A percentile compares a stretch with the other conserved stretches of the same genome.
phyloP scores from a whole-genome alignment of 2,113 vertebrate genomes.

The Siniperca chuatsi region DNA sequence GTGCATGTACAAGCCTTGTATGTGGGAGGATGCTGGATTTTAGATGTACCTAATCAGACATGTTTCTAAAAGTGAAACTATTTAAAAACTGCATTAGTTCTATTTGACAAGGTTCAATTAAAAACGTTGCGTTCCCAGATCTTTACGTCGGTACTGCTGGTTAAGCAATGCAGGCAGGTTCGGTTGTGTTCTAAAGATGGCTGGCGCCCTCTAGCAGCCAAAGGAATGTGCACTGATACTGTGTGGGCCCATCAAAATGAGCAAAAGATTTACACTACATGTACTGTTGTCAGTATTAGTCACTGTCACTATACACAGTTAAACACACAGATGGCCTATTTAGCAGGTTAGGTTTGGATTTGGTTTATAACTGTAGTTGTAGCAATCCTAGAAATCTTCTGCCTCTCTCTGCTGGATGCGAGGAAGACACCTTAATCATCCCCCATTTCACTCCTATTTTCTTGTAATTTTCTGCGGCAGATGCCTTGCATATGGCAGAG shows the following conservation, averaged over 20 bases:
- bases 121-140: neutral
- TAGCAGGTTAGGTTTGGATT: constrained; percentile 3
- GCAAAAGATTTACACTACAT: neutral
- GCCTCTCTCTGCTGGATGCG: neutral
- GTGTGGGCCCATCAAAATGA: neutral
- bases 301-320: neutral
- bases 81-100: neutral
- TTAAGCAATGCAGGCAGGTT: constrained; percentile 19
- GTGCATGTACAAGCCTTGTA: neutral
- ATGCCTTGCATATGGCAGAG: constrained; percentile 49
- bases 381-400: neutral
- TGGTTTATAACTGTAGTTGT: neutral
- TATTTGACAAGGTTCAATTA: neutral
- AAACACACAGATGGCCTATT: constrained; percentile 3
- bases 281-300: neutral
- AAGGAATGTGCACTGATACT: neutral
- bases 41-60: neutral
- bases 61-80: constrained; percentile 7
- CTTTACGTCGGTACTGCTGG: neutral
- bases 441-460: constrained; percentile 31
- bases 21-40: neutral
- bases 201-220: constrained; percentile 74
- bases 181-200: constrained; percentile 46
- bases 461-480: constrained; percentile 52
- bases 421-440: neutral